Conservation (phyloP, 1,140 invertebrate species). For the Eriocheir sinensis region DNA sequence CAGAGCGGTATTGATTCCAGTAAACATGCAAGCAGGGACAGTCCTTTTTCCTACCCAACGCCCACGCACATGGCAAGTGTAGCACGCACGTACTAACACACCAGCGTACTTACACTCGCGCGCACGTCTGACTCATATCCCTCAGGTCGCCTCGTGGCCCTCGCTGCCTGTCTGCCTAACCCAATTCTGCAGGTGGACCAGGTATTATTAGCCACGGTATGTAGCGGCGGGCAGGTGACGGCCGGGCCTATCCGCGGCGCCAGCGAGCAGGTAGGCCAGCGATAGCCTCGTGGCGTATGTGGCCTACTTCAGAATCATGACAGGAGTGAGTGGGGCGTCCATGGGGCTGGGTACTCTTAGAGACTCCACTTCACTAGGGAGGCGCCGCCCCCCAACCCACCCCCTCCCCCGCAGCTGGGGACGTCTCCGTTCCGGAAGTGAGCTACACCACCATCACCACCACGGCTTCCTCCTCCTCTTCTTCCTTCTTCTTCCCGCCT, state of each 20-base stretch:
- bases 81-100: neutral
- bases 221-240: neutral
- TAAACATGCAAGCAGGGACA: conserved; percentile 5
- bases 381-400: neutral
- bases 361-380: neutral
- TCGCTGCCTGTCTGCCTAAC: neutral
- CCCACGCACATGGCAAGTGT: neutral
- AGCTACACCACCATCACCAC: conserved; percentile 9
- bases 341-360: neutral
- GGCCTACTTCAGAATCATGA: neutral
- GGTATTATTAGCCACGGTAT: neutral
- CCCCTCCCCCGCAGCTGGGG: neutral
- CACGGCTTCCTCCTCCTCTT: neutral
- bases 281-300: neutral
- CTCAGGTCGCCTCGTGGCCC: conserved; percentile 5
- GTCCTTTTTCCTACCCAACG: neutral
- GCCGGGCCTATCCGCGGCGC: neutral
- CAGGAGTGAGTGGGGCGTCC: neutral
- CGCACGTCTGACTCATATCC: neutral
- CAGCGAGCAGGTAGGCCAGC: neutral
- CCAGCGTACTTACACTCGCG: neutral
- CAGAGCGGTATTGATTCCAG: neutral
- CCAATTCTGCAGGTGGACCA: conserved; percentile 21
- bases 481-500: neutral
- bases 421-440: conserved; percentile 19